These are phyloP conservation scores for Sebastes baramenuke DNA, from an alignment of 2,797 vertebrate species.

Conservation along the genomic window DNA sequence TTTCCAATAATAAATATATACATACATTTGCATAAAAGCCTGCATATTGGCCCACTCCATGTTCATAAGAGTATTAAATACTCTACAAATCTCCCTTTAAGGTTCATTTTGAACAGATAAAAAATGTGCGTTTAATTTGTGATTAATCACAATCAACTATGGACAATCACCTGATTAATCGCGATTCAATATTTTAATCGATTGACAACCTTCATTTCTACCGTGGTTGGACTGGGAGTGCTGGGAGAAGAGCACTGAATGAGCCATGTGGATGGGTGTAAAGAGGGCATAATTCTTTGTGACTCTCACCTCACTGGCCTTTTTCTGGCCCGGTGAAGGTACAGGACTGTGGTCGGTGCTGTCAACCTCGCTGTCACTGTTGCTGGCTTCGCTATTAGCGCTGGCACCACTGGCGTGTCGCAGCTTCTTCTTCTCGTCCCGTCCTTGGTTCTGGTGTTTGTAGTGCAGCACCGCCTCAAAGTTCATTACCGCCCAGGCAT, in stretches of 20 bases:
- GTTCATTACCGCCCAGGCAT: slow-evolving; percentile 99
- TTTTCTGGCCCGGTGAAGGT: slow-evolving; percentile 94
- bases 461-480: slow-evolving; percentile 98
- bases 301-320: slow-evolving; percentile 89
- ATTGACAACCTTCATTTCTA: neutral
- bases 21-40: no score
- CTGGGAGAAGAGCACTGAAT: neutral
- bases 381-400: slow-evolving; percentile 92
- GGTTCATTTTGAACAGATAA: no score
- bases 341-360: slow-evolving; percentile 93
- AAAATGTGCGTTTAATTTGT: no score
- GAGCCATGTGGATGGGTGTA: neutral
- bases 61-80: no score
- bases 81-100: no score
- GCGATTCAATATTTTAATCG: no score
- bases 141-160: no score
- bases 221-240: neutral
- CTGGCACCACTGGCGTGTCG: slow-evolving; percentile 91
- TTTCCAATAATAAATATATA: no score
- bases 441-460: slow-evolving; percentile 95
- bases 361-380: slow-evolving; percentile 94
- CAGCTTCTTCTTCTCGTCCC: slow-evolving; percentile 95
- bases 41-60: no score
- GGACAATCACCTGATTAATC: no score
- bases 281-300: neutral